These are phyloP conservation scores for Argyrosomus regius DNA, from an alignment of 2,797 vertebrate genomes.

Conservation along the genomic window DNA sequence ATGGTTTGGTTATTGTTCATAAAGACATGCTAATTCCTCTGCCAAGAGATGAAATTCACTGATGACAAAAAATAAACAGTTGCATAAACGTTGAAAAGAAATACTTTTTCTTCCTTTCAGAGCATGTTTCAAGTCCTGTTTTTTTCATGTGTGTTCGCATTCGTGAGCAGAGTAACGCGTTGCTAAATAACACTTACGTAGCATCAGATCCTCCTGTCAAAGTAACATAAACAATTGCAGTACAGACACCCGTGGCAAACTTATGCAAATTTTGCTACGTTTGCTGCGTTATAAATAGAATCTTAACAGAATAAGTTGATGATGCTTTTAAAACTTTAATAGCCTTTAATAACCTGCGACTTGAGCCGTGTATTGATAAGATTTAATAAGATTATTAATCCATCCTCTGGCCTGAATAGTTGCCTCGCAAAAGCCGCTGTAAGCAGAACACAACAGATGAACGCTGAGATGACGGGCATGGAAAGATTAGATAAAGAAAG, in stretches of 20 bases:
- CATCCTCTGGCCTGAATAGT: slow-evolving; percentile 22
- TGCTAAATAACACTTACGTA: neutral
- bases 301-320: slow-evolving; percentile 6
- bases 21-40: slow-evolving; percentile 12
- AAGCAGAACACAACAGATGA: slow-evolving; percentile 19
- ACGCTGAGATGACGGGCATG: neutral
- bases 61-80: slow-evolving; percentile 16
- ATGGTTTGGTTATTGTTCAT: slow-evolving; percentile 26
- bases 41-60: slow-evolving; percentile 24
- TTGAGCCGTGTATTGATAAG: slow-evolving; percentile 15
- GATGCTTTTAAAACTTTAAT: slow-evolving; percentile 32
- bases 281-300: neutral
- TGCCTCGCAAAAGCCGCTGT: slow-evolving; percentile 38
- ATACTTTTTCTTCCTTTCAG: neutral
- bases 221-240: neutral
- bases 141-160: neutral
- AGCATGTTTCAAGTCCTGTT: neutral
- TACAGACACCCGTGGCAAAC: neutral
- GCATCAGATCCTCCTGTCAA: neutral
- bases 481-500: slow-evolving; percentile 32
- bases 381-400: slow-evolving; percentile 36
- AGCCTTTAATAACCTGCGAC: slow-evolving; percentile 18
- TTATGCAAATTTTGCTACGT: neutral
- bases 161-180: too few relatives aligned
- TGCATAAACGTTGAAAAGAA: slow-evolving; percentile 8